Percentiles rank a stretch among this genome's conserved stretches.
These are phyloP conservation scores for Cherax destructor DNA, from an alignment of 1,140 invertebrate genomes.

Conservation along the genomic window DNA sequence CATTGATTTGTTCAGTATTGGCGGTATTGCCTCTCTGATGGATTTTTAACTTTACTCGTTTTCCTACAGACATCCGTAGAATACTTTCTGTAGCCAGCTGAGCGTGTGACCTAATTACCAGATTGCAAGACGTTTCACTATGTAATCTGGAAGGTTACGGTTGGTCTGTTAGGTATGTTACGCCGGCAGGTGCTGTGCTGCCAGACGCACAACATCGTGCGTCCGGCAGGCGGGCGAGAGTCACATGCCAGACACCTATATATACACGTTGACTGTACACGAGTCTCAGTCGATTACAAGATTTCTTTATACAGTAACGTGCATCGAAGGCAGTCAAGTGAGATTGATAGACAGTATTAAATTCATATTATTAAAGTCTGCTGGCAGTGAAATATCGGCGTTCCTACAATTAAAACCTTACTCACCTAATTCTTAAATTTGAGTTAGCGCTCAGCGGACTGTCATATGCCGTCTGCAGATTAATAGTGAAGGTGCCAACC, in stretches of 20 bases:
- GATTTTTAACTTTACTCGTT: background rate
- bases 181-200: background rate
- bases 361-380: background rate
- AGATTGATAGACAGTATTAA: background rate
- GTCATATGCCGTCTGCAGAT: background rate
- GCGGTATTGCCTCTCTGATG: too few species aligned
- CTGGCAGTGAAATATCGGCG: background rate
- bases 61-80: background rate
- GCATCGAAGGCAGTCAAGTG: background rate
- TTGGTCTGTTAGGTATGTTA: conserved; percentile 36
- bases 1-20: too few species aligned
- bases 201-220: conserved; percentile 18
- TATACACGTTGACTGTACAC: conserved; percentile 21
- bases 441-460: background rate
- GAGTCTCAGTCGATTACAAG: conserved; percentile 44
- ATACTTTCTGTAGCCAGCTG: background rate
- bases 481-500: background rate
- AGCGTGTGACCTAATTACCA: conserved; percentile 15
- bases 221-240: conserved; percentile 36
- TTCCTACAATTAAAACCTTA: background rate
- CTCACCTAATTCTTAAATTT: background rate
- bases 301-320: background rate
- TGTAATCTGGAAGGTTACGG: background rate
- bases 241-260: conserved; percentile 60
- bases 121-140: conserved; percentile 5